Conservation (phyloP, 2,113 vertebrate genomes). For the Parus major region DNA sequence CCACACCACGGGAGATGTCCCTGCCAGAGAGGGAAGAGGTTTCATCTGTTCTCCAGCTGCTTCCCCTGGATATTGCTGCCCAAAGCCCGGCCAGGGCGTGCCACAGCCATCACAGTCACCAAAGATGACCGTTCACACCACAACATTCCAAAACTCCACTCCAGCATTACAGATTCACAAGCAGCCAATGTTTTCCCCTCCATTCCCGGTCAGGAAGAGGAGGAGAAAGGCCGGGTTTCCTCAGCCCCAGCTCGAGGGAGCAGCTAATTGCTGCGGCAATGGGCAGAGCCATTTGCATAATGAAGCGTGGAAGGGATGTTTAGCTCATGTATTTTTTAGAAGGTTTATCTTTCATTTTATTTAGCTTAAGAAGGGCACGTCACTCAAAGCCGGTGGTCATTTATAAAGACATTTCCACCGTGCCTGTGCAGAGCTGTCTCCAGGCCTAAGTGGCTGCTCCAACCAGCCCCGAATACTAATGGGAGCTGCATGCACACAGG, state of each 20-base stretch:
- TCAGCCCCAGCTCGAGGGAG: not conserved
- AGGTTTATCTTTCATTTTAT: conserved; percentile 75
- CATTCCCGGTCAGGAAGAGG: not conserved
- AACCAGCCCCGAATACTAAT: conserved; percentile 64
- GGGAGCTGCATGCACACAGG: not conserved
- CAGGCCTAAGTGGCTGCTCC: conserved; percentile 68
- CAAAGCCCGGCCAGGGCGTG: fast-evolving
- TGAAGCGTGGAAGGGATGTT: conserved; percentile 64
- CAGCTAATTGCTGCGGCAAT: conserved; percentile 45
- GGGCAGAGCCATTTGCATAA: conserved; percentile 73
- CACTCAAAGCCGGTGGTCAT: conserved; percentile 71
- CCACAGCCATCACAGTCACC: fast-evolving
- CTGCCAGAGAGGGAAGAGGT: fast-evolving
- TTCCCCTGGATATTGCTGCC: fast-evolving
- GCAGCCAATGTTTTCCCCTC: fast-evolving
- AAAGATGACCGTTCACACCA: fast-evolving
- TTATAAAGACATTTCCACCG: conserved; percentile 74
- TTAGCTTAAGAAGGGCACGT: conserved; percentile 76
- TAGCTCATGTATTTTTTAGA: conserved; percentile 76
- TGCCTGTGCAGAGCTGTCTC: conserved; percentile 69
- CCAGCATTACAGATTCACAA: fast-evolving
- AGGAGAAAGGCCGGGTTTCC: not conserved
- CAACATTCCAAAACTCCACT: not conserved
- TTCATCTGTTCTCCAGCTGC: not conserved
- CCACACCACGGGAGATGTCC: fast-evolving